Evolutionary conservation across 1,140 invertebrate species (phyloP), one percentile per base, ranked within the genome.

Genomic region (Diabrotica undecimpunctata): DNA sequence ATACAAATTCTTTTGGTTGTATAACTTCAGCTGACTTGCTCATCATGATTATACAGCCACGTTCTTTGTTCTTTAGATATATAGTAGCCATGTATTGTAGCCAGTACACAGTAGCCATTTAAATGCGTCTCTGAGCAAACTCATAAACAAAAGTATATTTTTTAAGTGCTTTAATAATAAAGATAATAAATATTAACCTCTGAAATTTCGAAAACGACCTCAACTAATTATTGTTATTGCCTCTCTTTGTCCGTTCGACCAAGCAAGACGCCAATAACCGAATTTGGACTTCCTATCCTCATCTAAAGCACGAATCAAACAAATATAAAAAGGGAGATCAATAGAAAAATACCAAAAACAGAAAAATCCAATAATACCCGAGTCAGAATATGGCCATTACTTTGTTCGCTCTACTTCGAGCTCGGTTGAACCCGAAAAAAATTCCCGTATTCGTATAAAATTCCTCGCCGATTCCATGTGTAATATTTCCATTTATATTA

Each of bases 401-500:
- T 46, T 46, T 46, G 41, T 46, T 46, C 41, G 41, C 25, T 25
- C 25, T 25, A 46, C 41, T 46, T 46, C 41, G 41, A 46, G 41
- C 41, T 46, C 41, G 41, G 41, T 46, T 46, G 41, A 46, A 46
- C 41, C 41, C 41, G 8, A 46, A 46, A 46, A 46, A 25, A 46
- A 46, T 46, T 46, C 41, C n/a, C 41, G 8, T 46, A 46, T 46
- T 46, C 41, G 41, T 46, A 46, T 46, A 46, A 46, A 46, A 46
- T 46, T 46, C 41, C 41, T 46, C 41, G 41, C 41, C 41, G 2
- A 46, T 46, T 46, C 41, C 41, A 46, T 46, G 41, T 46, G 41
- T 46, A 46, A 46, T 46, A 46, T 46, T 46, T 46, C 41, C 41
- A 46, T 46, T 46, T 46, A 46, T 46, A 46, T 46, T 46, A 46